These are phyloP conservation scores for Paramormyrops kingsleyae DNA, from an alignment of 2,113 vertebrate genomes.

Conservation along the genomic window DNA sequence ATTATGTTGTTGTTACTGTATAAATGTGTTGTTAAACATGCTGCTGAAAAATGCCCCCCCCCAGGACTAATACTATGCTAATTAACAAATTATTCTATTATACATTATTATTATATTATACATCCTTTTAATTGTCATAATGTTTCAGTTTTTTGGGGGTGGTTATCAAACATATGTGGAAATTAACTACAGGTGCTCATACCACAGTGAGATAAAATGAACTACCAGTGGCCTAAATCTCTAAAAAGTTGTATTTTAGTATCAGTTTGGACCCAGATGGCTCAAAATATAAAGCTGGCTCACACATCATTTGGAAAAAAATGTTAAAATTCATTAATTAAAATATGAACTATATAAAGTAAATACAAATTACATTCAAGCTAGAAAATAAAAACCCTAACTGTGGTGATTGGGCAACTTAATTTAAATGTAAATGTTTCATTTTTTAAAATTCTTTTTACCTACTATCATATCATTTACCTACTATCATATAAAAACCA, in stretches of 20 bases:
- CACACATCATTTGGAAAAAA: neutral
- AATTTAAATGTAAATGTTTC: neutral
- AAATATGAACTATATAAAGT: neutral
- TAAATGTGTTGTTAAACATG: neutral
- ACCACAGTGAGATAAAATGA: neutral
- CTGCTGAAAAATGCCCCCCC: neutral
- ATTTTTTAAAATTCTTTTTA: neutral
- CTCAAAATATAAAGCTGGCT: neutral
- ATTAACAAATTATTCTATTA: neutral
- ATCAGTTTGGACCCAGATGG: neutral
- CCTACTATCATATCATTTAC: neutral
- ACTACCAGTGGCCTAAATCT: neutral
- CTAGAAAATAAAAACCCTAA: neutral
- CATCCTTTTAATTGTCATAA: neutral
- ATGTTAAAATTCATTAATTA: neutral
- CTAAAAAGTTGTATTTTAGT: neutral
- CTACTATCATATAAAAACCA: neutral
- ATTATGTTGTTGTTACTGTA: neutral
- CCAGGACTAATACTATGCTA: neutral
- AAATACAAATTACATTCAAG: neutral
- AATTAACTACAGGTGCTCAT: neutral
- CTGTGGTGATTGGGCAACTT: neutral
- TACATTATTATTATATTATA: neutral
- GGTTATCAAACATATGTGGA: neutral
- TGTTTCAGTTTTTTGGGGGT: neutral